These are phyloP conservation scores for Galagoides demidoff DNA, from an alignment of 2,797 vertebrate species.

Conservation along the genomic window DNA sequence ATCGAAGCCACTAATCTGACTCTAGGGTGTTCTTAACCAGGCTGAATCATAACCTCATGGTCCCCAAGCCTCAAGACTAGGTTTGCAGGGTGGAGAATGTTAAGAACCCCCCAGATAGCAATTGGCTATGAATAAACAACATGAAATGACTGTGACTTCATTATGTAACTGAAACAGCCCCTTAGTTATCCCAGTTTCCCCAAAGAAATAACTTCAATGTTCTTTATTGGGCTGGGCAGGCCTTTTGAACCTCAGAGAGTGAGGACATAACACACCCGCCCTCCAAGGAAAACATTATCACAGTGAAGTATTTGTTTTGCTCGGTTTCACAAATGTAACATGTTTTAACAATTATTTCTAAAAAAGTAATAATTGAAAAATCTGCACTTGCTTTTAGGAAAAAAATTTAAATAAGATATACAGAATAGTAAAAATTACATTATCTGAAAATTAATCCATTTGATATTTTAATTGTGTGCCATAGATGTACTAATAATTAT, in stretches of 20 bases:
- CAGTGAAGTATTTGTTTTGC: slow-evolving; percentile 75
- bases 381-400: slow-evolving; percentile 10
- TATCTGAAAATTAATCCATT: slow-evolving; percentile 48
- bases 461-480: not conserved
- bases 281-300: slow-evolving; percentile 69
- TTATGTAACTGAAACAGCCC: not conserved
- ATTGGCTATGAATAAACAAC: not conserved
- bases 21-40: not conserved
- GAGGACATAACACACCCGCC: slow-evolving; percentile 57
- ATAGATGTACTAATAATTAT: not conserved
- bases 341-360: slow-evolving; percentile 55
- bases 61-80: not conserved
- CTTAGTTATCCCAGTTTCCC: slow-evolving; percentile 20
- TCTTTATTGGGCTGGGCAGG: slow-evolving; percentile 59
- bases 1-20: not conserved
- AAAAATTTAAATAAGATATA: slow-evolving; percentile 42
- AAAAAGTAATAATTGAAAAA: slow-evolving; percentile 39
- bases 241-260: slow-evolving; percentile 51
- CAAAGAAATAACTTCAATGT: slow-evolving; percentile 58
- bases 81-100: not conserved
- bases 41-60: not conserved
- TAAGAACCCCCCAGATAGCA: not conserved
- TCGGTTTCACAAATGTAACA: slow-evolving; percentile 56
- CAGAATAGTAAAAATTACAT: slow-evolving; percentile 17
- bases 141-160: not conserved